Conservation (phyloP, 2,113 vertebrate genomes). For the Pteropus alecto region DNA sequence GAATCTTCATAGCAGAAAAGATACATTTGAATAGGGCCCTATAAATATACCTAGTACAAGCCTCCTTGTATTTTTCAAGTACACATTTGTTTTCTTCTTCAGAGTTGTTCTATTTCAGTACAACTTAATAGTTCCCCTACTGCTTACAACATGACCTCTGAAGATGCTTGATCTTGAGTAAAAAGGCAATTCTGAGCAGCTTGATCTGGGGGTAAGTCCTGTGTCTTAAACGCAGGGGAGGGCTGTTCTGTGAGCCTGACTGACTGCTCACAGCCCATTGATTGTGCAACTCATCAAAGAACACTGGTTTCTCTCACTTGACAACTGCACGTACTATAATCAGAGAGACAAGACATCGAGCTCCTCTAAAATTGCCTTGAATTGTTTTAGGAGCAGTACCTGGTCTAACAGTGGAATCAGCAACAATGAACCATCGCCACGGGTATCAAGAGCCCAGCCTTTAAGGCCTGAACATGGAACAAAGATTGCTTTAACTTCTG, state of each 20-base stretch:
- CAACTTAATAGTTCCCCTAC: conserved; percentile 39
- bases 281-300: not conserved
- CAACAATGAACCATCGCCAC: not conserved
- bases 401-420: not conserved
- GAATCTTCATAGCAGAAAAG: not conserved
- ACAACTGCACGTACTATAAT: not conserved
- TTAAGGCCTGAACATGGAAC: not conserved
- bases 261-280: not conserved
- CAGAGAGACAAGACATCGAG: not conserved
- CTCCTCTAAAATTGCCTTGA: conserved; percentile 1
- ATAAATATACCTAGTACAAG: not conserved
- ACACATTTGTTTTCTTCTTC: not conserved
- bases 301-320: conserved; percentile 11
- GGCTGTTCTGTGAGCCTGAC: not conserved
- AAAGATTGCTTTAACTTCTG: conserved; percentile 23
- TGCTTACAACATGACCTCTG: not conserved
- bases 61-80: not conserved
- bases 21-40: not conserved
- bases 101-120: conserved; percentile 34
- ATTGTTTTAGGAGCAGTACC: not conserved
- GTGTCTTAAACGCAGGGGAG: not conserved
- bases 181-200: conserved; percentile 2
- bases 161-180: conserved; percentile 22
- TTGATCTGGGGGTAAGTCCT: not conserved
- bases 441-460: not conserved